Evolutionary conservation across 2,888 invertebrate species (phyloP), one percentile per base, ranked within the genome.

Genomic region (Scaptomyza reducta): DNA sequence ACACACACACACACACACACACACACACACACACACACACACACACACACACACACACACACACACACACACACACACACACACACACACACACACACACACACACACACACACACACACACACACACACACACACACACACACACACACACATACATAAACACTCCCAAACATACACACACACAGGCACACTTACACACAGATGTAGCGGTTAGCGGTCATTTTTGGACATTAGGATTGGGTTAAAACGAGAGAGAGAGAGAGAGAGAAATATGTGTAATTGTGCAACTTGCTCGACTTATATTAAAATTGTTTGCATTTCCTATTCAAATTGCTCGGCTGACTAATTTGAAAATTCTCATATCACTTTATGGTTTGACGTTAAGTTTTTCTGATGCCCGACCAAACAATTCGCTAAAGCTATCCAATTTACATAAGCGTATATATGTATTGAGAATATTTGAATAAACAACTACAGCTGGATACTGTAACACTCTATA

Each of bases 291-390:
- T 40, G 40, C 18, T n/a, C 18, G 49, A 6, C n/a, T 33, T 33
- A 50, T 35, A 51, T 33, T 29, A 22, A 49, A 35, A 22, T 16
- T 47, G 51, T 62, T 62, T 77, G 56, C 60, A 74, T 70, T 76
- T 66, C 45, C 44, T 42, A 78, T 78, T 64, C 64, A 67, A 74
- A 78, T 70, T 68, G 45, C 46, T 54, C 50, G 58, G 53, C 50
- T 47, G 64, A 46, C 69, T 47, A 58, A 62, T 62, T 60, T 55
- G 38, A 51, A 47, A 58, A 64, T 70, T 75, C 42, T 13, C 22
- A 47, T 59, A 59, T 59, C 27, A 51, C 49, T 64, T 57, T 29
- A 18, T 29, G 18, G 38, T 44, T 67, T 54, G 45, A 31, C 40
- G 14, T n/a, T 16, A 7, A 13, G 13, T 18, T 55, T 27, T 49